A percentile compares a stretch with the other conserved stretches of the same genome.
These are phyloP conservation scores for Pycnomerus fuliginosus DNA, from an alignment of 2,888 invertebrate genomes.

Conservation along the genomic window DNA sequence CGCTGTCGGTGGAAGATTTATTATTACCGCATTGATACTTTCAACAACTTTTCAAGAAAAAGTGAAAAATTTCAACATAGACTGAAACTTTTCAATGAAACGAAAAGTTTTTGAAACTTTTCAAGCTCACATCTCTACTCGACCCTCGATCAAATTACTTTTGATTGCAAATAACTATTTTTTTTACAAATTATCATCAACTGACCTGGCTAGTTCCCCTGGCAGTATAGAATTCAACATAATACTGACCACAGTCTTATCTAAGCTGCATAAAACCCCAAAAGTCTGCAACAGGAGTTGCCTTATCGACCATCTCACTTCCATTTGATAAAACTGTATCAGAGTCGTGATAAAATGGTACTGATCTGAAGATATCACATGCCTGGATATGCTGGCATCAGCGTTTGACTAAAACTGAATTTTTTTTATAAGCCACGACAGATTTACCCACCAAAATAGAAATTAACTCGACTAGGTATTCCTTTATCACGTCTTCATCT, in stretches of 20 bases:
- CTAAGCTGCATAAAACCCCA: constrained; percentile 83
- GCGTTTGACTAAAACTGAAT: constrained; percentile 75
- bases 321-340: constrained; percentile 96
- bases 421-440: too few relatives aligned
- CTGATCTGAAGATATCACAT: constrained; percentile 79
- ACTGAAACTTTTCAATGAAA: too few relatives aligned
- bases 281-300: constrained; percentile 82
- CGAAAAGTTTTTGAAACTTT: too few relatives aligned
- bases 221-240: constrained; percentile 87
- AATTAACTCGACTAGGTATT: constrained; percentile 78
- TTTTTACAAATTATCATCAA: too few relatives aligned
- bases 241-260: constrained; percentile 76
- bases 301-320: constrained; percentile 82
- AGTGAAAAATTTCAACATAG: too few relatives aligned
- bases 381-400: constrained; percentile 82
- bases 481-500: constrained; percentile 85
- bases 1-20: too few relatives aligned
- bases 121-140: too few relatives aligned
- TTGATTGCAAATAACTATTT: too few relatives aligned
- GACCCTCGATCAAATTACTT: too few relatives aligned
- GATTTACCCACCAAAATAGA: constrained; percentile 70
- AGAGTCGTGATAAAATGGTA: constrained; percentile 82
- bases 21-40: too few relatives aligned
- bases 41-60: too few relatives aligned
- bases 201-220: constrained; percentile 83